Base-by-base conservation (phyloP, 2,888 invertebrate genomes). In the Andrena fulva region DNA sequence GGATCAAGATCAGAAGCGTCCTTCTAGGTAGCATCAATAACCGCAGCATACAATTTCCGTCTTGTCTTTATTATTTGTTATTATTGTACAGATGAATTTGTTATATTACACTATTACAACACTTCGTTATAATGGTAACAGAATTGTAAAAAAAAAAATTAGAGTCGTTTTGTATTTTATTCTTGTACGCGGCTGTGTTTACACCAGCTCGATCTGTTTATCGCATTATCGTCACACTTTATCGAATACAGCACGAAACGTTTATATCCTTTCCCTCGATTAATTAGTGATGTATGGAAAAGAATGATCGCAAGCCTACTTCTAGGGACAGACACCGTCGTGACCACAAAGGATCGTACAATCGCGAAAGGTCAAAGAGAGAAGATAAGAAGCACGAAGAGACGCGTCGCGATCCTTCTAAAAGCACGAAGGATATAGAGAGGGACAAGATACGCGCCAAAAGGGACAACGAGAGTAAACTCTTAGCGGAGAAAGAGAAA, bases 351-450 rank as follows among this genome's bases (percentile, higher is more conserved):
- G 85, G 85, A 70, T 80, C 90, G 12, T 64, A 87, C 60, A 87
- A 80, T 59, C 90, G 88, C 64, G 91, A 91, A 8, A 89, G 85
- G 29, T 27, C 82, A 27, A 91, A 85, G 77, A 87, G 87, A 70
- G 92, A 91, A 56, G 93, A 93, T 0, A 91, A 85, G 66, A 91
- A 84, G 73, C 88, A 90, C 24, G 92, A 93, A 8, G 90, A 90
- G 31, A 74, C 71, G 27, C 91, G 94, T 2, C 92, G 94, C 0
- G 94, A 94, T 82, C 94, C 94, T 7, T 87, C 82, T 12, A 94
- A 94, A 76, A 94, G 94, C 72, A 91, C 87, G 31, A 94, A 94
- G 80, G 94, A 94, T 71, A 94, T 94, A 10, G 94, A 94, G 59
- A 89, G 91, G 2, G 94, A 94, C 74, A 94, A 94, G 72, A 87